A percentile compares a stretch with the other conserved stretches of the same genome.
phyloP scores from a whole-genome alignment of 2,797 vertebrate genomes.

The Clarias platycephalus region DNA sequence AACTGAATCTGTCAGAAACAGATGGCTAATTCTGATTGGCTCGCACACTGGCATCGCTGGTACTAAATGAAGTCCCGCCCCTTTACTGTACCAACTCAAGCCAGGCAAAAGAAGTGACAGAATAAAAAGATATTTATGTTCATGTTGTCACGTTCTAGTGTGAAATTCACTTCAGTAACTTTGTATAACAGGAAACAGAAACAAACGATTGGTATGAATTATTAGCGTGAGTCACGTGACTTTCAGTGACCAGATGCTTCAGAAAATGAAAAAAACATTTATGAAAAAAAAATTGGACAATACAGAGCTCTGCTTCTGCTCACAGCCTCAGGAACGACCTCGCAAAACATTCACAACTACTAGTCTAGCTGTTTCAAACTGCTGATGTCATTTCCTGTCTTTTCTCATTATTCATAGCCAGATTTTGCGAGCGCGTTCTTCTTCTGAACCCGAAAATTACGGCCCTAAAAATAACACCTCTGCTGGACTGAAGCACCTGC shows the following conservation, averaged over 20 bases:
- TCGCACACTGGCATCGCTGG: neutral
- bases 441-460: neutral
- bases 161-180: neutral
- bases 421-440: neutral
- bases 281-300: neutral
- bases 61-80: neutral
- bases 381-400: slow-evolving; percentile 18
- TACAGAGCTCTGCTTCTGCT: neutral
- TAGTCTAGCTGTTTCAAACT: neutral
- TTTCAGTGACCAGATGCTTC: too few species aligned
- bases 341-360: neutral
- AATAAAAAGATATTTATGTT: neutral
- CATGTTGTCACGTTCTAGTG: neutral
- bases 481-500: slow-evolving; percentile 26
- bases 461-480: slow-evolving; percentile 45
- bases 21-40: neutral
- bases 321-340: neutral
- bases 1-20: neutral
- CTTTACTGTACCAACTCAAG: neutral
- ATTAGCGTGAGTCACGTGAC: too few species aligned
- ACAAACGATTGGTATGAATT: too few species aligned
- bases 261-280: too few species aligned
- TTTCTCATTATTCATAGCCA: neutral
- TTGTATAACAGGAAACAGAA: neutral
- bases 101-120: neutral